These are phyloP conservation scores for Ormyrus thymus DNA, from an alignment of 2,888 invertebrate genomes.

Conservation along the genomic window DNA sequence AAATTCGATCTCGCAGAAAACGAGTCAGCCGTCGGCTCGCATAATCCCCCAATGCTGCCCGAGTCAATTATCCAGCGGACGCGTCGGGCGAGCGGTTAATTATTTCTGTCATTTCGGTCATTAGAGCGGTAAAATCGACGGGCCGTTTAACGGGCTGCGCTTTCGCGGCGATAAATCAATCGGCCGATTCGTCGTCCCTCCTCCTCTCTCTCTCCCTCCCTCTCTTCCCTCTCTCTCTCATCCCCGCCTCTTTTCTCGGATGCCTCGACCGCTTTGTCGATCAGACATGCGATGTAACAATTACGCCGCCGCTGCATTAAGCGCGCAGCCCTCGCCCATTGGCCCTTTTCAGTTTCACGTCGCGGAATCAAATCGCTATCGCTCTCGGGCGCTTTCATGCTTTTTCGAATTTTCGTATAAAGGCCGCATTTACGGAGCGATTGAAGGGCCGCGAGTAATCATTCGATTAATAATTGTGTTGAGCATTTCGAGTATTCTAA, in stretches of 20 bases:
- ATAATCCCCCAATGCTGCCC: not conserved
- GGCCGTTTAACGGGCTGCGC: conserved; percentile 61
- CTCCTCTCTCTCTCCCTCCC: conserved; percentile 49
- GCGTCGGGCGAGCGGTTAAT: conserved; percentile 22
- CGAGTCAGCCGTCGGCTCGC: not conserved
- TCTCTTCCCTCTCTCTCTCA: conserved; percentile 37
- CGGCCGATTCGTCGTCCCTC: conserved; percentile 53
- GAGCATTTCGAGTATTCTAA: no score
- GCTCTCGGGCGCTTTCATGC: no score
- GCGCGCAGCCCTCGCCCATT: conserved; percentile 38
- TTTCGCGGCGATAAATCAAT: conserved; percentile 68
- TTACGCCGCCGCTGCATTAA: conserved; percentile 60
- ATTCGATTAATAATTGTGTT: no score
- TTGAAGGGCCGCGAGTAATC: no score
- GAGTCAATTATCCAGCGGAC: conserved; percentile 12
- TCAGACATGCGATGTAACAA: conserved; percentile 72
- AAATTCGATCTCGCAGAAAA: not conserved
- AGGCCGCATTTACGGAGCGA: no score
- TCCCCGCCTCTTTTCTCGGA: conserved; percentile 23
- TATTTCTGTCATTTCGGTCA: conserved; percentile 46
- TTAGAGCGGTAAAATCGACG: conserved; percentile 46
- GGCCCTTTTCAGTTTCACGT: no score
- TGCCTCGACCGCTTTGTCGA: conserved; percentile 58
- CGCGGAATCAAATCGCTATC: no score
- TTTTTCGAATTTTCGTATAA: no score